Conservation (phyloP, 2,113 vertebrate species). For the Pelodiscus sinensis region DNA sequence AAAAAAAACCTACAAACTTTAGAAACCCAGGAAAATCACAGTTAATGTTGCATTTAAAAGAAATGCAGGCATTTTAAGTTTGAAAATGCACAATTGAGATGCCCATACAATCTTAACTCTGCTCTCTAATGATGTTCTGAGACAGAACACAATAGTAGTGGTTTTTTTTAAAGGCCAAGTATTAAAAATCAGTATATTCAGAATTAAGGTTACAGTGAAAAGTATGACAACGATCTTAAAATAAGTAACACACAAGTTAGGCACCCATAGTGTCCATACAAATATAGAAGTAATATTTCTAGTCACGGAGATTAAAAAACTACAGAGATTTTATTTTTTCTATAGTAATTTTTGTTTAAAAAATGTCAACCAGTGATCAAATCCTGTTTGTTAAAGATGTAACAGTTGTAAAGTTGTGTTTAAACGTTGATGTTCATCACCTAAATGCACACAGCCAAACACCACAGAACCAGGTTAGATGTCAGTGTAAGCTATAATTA, state of each 20-base stretch:
- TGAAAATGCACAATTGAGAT: background rate
- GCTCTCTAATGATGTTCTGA: background rate
- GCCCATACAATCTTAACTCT: background rate
- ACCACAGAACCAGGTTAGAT: background rate
- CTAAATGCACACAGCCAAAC: background rate
- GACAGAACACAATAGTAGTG: background rate
- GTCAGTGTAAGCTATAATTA: conserved; percentile 18
- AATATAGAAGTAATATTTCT: background rate
- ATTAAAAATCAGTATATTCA: background rate
- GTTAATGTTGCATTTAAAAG: background rate
- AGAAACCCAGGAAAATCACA: background rate
- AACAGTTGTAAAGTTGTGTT: background rate
- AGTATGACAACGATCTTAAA: background rate
- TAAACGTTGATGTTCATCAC: conserved; percentile 21
- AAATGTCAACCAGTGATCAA: conserved; percentile 33
- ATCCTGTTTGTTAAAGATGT: background rate
- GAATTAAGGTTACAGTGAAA: background rate
- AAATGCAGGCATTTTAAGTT: background rate
- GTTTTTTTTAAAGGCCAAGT: background rate
- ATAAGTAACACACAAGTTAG: background rate
- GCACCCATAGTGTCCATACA: background rate
- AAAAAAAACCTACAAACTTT: background rate
- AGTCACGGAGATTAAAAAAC: background rate
- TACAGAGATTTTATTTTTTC: background rate
- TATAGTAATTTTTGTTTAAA: conserved; percentile 9